These are phyloP conservation scores for Microcebus murinus DNA, from an alignment of 2,113 vertebrate genomes.

Conservation along the genomic window DNA sequence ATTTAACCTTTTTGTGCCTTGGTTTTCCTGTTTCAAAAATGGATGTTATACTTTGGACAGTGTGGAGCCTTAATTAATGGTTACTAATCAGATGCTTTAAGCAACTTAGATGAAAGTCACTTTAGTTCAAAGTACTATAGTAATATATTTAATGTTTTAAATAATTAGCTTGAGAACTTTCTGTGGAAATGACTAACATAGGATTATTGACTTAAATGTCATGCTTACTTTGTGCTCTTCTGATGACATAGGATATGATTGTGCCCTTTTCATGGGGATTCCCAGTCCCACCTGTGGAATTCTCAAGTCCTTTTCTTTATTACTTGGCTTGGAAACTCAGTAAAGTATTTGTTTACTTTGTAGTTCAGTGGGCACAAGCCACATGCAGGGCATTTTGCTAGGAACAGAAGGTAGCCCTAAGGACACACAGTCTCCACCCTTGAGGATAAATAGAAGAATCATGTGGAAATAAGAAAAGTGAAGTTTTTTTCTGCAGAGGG, in stretches of 20 bases:
- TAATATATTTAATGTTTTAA: conserved; percentile 31
- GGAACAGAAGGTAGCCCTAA: background rate
- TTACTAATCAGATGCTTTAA: background rate
- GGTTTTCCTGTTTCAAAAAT: conserved; percentile 50
- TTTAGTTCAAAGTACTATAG: conserved; percentile 14
- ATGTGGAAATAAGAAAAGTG: background rate
- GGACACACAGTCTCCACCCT: background rate
- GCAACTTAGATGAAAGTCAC: conserved; percentile 35
- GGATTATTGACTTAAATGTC: background rate
- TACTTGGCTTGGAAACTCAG: background rate
- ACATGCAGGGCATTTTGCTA: background rate
- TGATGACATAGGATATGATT: background rate
- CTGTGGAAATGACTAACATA: background rate
- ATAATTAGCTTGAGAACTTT: conserved; percentile 42
- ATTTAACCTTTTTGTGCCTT: conserved; percentile 2
- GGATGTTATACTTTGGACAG: conserved; percentile 44
- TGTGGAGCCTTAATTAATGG: conserved; percentile 36
- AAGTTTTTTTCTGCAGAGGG: background rate
- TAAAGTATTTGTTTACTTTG: background rate
- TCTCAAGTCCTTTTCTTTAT: background rate
- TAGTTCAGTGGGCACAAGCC: background rate
- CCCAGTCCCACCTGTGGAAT: background rate
- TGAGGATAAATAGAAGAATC: background rate
- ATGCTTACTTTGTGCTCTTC: background rate
- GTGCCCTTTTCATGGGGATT: background rate